phyloP scores from a whole-genome alignment of 2,888 invertebrate species.

The Caenorhabditis doughertyi region DNA sequence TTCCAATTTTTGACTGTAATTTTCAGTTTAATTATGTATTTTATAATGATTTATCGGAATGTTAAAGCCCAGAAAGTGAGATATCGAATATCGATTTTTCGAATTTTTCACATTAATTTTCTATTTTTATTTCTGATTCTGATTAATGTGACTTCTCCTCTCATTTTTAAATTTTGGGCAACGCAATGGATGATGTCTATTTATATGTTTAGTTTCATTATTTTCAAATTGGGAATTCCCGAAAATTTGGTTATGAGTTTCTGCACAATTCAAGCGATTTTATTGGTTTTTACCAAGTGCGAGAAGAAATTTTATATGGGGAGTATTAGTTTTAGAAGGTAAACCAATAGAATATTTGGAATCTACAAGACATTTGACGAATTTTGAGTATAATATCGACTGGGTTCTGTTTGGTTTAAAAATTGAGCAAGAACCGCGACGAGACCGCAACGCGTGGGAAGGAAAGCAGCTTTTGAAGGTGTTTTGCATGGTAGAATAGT shows the following conservation, averaged over 20 bases:
- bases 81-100: background rate
- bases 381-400: too few species aligned
- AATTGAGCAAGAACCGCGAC: background rate
- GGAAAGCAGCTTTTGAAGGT: too few species aligned
- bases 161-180: background rate
- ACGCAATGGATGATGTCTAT: background rate
- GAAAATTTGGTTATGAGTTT: background rate
- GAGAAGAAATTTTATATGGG: background rate
- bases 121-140: background rate
- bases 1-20: background rate
- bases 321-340: background rate
- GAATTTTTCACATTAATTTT: background rate
- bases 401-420: too few species aligned
- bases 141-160: background rate
- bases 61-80: background rate
- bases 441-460: conserved; percentile 14
- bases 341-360: background rate
- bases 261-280: background rate
- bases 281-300: background rate
- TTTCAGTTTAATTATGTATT: background rate
- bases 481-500: too few species aligned
- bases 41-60: background rate
- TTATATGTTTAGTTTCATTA: background rate
- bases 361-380: background rate
- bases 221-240: background rate